These are phyloP conservation scores for Drosophila asahinai DNA, from an alignment of 1,140 invertebrate species.

Conservation along the genomic window DNA sequence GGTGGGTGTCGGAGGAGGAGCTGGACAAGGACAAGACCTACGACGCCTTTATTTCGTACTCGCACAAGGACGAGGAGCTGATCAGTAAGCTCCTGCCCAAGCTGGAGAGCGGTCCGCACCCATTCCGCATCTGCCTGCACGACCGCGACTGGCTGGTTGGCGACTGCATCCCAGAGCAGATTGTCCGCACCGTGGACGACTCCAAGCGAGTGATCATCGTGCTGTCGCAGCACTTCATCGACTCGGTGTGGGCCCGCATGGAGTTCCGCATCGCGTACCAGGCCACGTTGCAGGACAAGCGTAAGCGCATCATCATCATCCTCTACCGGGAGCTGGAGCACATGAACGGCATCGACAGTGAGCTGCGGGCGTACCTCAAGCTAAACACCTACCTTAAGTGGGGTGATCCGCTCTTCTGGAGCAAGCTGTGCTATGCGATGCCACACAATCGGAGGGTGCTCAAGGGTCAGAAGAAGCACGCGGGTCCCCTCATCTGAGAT, in stretches of 20 bases:
- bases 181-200: slow-evolving; percentile 90
- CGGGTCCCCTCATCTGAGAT: slow-evolving; percentile 58
- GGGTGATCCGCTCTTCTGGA: slow-evolving; percentile 94
- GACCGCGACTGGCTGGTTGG: slow-evolving; percentile 93
- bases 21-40: slow-evolving; percentile 91
- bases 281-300: slow-evolving; percentile 90
- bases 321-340: slow-evolving; percentile 90
- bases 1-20: slow-evolving; percentile 90
- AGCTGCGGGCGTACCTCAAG: slow-evolving; percentile 91
- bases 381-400: slow-evolving; percentile 95
- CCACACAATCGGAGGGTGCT: slow-evolving; percentile 78
- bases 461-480: slow-evolving; percentile 76
- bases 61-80: slow-evolving; percentile 92
- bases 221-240: slow-evolving; percentile 92
- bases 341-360: slow-evolving; percentile 89
- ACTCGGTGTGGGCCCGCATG: slow-evolving; percentile 93
- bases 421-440: slow-evolving; percentile 91
- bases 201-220: slow-evolving; percentile 93
- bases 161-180: slow-evolving; percentile 92
- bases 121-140: slow-evolving; percentile 91
- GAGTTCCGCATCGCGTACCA: slow-evolving; percentile 94
- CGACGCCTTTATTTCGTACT: slow-evolving; percentile 95
- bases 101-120: slow-evolving; percentile 87
- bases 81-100: slow-evolving; percentile 88
- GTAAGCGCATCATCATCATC: slow-evolving; percentile 91